Conservation (phyloP, 2,888 invertebrate species). For the Sinohyriopsis cumingii region DNA sequence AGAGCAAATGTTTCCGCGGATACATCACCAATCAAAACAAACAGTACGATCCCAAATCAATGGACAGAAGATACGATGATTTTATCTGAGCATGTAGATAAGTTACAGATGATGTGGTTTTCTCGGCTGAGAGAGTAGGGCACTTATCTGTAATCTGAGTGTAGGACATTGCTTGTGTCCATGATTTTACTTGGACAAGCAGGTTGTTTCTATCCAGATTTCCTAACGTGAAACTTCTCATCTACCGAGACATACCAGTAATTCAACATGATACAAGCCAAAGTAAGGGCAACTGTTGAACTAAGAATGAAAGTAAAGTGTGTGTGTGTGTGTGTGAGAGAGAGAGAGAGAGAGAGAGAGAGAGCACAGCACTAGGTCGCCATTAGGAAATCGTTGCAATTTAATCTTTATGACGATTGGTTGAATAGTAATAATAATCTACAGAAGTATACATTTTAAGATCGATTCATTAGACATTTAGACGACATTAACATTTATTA, state of each 20-base stretch:
- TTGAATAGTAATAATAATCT: no score
- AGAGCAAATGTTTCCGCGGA: no score
- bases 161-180: background rate
- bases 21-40: no score
- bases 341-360: constrained; percentile 3
- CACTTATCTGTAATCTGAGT: no score
- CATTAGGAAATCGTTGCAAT: background rate
- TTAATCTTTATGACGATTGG: no score
- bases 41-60: background rate
- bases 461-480: no score
- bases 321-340: background rate
- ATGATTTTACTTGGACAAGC: background rate
- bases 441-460: no score
- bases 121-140: no score
- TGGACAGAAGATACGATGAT: background rate
- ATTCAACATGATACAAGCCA: no score
- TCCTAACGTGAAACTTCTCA: background rate
- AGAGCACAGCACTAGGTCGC: background rate
- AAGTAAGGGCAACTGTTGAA: no score
- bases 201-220: background rate
- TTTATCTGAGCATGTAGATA: background rate
- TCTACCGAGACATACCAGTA: background rate
- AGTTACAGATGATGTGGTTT: background rate
- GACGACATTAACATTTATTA: no score
- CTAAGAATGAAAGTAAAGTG: no score